phyloP scores from a whole-genome alignment of 2,113 vertebrate species.

The Festucalex cinctus region DNA sequence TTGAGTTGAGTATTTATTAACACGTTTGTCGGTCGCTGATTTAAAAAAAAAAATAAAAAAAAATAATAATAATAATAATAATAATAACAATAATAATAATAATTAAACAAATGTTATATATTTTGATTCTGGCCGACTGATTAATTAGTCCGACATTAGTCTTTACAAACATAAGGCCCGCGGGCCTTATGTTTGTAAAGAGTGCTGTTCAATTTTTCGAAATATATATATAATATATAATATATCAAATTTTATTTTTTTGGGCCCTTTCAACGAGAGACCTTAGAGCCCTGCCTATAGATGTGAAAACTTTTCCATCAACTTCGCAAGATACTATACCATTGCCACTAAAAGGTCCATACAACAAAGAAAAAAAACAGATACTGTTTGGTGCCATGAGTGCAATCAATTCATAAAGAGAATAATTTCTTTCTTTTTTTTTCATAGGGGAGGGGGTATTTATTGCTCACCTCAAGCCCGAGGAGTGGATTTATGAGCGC shows the following conservation, averaged over 20 bases:
- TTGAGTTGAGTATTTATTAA: too few relatives aligned
- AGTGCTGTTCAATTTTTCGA: constrained; percentile 11
- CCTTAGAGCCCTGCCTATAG: constrained; percentile 7
- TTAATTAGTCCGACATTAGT: too few relatives aligned
- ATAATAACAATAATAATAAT: too few relatives aligned
- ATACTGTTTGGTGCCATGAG: constrained; percentile 44
- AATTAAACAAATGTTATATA: too few relatives aligned
- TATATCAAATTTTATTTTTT: constrained; percentile 32
- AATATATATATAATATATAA: too few relatives aligned
- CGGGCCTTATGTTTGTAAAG: too few relatives aligned
- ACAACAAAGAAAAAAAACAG: constrained; percentile 46
- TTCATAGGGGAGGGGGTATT: constrained; percentile 67
- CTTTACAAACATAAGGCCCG: too few relatives aligned
- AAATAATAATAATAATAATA: too few relatives aligned
- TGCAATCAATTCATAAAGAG: constrained; percentile 75
- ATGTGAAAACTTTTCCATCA: constrained; percentile 43
- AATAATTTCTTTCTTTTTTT: constrained; percentile 56
- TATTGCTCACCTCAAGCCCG: constrained; percentile 70
- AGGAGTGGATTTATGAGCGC: constrained; percentile 64
- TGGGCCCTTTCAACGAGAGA: constrained; percentile 21
- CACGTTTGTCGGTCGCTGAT: too few relatives aligned
- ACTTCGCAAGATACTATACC: constrained; percentile 26
- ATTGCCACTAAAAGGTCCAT: constrained; percentile 42
- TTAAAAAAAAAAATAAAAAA: too few relatives aligned
- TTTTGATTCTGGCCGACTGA: too few relatives aligned